Evolutionary conservation across 1,140 invertebrate species (phyloP).

Genomic region (Psilanteris sp.): DNA sequence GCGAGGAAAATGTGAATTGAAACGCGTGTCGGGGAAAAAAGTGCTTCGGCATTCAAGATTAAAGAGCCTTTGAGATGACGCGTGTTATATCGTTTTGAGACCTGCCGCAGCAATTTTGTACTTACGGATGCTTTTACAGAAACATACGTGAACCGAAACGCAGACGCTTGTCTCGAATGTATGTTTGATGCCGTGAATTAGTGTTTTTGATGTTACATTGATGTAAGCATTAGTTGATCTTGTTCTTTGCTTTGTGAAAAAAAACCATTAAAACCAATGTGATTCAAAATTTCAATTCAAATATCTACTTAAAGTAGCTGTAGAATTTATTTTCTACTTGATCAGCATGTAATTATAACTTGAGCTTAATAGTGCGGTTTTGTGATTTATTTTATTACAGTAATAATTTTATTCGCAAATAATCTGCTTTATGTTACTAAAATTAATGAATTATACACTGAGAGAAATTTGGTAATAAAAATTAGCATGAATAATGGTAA

Average conservation of each 20-base stretch:
- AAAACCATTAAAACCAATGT: too few species aligned
- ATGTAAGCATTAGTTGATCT: neutral
- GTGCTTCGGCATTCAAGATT: constrained; percentile 53
- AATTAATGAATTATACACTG: too few species aligned
- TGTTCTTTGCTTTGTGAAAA: neutral
- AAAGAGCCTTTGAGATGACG: constrained; percentile 62
- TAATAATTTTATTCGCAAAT: too few species aligned
- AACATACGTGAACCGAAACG: constrained; percentile 10
- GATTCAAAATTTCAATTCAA: too few species aligned
- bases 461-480: too few species aligned
- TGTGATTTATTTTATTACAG: too few species aligned
- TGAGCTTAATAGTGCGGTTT: too few species aligned
- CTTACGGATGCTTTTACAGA: constrained; percentile 39
- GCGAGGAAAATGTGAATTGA: constrained; percentile 53
- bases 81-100: constrained; percentile 56
- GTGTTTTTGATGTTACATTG: neutral
- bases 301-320: too few species aligned
- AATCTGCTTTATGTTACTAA: too few species aligned
- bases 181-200: neutral
- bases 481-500: too few species aligned
- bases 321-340: too few species aligned
- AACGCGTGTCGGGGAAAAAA: constrained; percentile 57
- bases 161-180: constrained; percentile 1
- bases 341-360: too few species aligned
- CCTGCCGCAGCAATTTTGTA: constrained; percentile 31